These are phyloP conservation scores for Apis florea DNA, from an alignment of 1,140 invertebrate species.

Conservation along the genomic window DNA sequence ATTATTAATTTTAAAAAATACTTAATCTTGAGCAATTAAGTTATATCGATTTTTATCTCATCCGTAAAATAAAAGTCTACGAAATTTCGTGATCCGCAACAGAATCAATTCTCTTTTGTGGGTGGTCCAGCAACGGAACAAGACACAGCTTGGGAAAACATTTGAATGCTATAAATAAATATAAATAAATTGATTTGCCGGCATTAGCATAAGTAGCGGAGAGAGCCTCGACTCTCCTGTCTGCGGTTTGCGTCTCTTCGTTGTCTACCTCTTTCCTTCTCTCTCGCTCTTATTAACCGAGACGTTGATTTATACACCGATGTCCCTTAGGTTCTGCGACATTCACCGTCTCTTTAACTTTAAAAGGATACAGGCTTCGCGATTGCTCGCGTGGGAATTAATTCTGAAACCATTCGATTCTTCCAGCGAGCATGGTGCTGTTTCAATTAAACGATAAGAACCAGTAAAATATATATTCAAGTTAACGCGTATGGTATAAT, in stretches of 20 bases:
- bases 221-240: constrained; percentile 17
- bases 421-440: not conserved
- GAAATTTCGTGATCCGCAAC: constrained; percentile 19
- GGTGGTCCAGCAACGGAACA: constrained; percentile 66
- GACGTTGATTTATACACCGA: constrained; percentile 64
- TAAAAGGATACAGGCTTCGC: constrained; percentile 61
- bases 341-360: constrained; percentile 61
- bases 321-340: constrained; percentile 56
- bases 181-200: constrained; percentile 75
- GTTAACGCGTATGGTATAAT: not conserved
- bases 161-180: constrained; percentile 76
- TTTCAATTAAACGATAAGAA: constrained; percentile 26
- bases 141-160: constrained; percentile 60
- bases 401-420: constrained; percentile 29
- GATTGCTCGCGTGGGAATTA: constrained; percentile 57
- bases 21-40: too few species aligned
- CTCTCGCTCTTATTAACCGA: not conserved
- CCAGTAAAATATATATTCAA: not conserved
- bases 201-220: constrained; percentile 73
- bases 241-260: constrained; percentile 37
- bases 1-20: too few species aligned
- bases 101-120: constrained; percentile 57
- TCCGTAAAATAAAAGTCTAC: not conserved
- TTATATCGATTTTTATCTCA: not conserved
- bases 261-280: constrained; percentile 20